Conservation (phyloP, 2,113 vertebrate genomes). For the Pimephales promelas region DNA sequence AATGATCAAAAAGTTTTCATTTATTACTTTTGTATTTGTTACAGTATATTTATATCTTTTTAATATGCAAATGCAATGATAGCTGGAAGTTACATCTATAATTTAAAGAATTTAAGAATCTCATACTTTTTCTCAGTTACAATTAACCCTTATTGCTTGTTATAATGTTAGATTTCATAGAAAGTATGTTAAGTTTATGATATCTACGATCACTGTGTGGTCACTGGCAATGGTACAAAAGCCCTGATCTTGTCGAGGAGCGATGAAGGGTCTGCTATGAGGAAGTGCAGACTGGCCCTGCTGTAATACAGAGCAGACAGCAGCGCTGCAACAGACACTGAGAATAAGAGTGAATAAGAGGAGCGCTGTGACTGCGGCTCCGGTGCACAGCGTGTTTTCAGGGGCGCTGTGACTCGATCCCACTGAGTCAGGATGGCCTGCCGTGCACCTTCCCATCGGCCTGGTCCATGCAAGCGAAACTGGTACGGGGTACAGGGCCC, state of each 20-base stretch:
- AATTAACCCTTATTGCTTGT: background rate
- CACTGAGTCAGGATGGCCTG: slow-evolving; percentile 85
- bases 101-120: background rate
- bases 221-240: slow-evolving; percentile 48
- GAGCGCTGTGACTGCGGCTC: slow-evolving; percentile 42
- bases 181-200: background rate
- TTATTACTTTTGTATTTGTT: background rate
- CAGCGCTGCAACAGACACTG: slow-evolving; percentile 52
- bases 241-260: slow-evolving; percentile 60
- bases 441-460: slow-evolving; percentile 84
- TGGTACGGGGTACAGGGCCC: slow-evolving; percentile 86
- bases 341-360: slow-evolving; percentile 51
- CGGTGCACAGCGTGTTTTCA: slow-evolving; percentile 75
- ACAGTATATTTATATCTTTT: background rate
- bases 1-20: background rate
- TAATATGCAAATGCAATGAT: background rate
- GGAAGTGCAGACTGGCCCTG: slow-evolving; percentile 56
- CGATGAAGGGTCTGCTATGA: slow-evolving; percentile 60
- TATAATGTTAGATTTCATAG: background rate
- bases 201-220: slow-evolving; percentile 39
- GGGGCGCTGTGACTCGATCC: slow-evolving; percentile 78
- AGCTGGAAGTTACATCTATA: background rate
- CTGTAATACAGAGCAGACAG: slow-evolving; percentile 62
- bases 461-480: slow-evolving; percentile 84
- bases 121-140: background rate